Percentiles rank a stretch among this genome's conserved stretches.
phyloP scores from a whole-genome alignment of 2,888 invertebrate genomes.

The Ommatoiulus sabulosus region DNA sequence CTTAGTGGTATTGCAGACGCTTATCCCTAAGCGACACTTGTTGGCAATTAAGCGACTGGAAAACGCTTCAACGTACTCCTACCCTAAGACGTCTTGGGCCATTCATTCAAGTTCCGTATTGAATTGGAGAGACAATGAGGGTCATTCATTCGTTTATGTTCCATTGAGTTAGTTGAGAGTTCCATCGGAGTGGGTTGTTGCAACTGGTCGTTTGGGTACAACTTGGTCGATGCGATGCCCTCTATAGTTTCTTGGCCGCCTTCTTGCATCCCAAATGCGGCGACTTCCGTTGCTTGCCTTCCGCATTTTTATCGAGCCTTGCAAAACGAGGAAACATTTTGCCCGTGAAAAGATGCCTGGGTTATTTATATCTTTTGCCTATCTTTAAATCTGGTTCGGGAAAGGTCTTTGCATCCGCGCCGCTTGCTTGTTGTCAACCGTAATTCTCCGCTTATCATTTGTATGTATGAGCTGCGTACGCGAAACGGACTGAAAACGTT shows the following conservation, averaged over 20 bases:
- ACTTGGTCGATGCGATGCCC: not conserved
- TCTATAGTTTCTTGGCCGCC: not conserved
- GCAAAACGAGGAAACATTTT: not conserved
- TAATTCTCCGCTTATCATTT: conserved; percentile 3
- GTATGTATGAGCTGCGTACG: not conserved
- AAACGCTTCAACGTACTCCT: too few species aligned
- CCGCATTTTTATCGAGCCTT: not conserved
- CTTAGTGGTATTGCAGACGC: too few species aligned
- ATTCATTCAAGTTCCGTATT: too few species aligned
- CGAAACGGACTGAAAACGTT: not conserved
- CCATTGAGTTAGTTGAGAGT: too few species aligned
- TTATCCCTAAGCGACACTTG: too few species aligned
- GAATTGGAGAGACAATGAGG: too few species aligned
- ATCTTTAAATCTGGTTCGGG: not conserved
- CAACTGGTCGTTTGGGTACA: too few species aligned
- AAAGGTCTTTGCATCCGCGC: conserved; percentile 17
- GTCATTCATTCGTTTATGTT: too few species aligned
- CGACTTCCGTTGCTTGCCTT: not conserved
- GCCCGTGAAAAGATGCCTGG: not conserved
- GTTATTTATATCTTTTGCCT: conserved; percentile 33
- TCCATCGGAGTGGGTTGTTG: too few species aligned
- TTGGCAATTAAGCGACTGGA: too few species aligned
- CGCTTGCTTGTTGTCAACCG: conserved; percentile 16
- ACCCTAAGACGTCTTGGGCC: too few species aligned
- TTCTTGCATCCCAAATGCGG: conserved; percentile 30